Evolutionary conservation across 1,140 invertebrate genomes (phyloP), one percentile per base, ranked within the genome.

Genomic region (Drosophila nigrodunni): DNA sequence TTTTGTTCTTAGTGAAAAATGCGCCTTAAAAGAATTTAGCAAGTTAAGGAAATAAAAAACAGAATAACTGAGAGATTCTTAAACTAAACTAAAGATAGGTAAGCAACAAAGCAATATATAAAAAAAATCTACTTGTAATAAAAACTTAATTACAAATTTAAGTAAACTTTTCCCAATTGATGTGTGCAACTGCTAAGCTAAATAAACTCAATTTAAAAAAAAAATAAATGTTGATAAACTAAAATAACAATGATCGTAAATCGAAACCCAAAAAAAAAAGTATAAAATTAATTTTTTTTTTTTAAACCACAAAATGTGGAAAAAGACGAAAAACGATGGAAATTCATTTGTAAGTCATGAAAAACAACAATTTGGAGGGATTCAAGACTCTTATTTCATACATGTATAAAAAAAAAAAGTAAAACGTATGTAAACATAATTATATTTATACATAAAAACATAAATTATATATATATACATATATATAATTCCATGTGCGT

Each of bases 381-480:
- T 88, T 87, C 70, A 87, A 87, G 83, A 87, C 83, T 87, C 83
- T 87, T 87, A 87, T 87, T 87, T 87, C 79, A 74, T 87, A 87
- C 79, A 82, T 87, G 82, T 64, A 86, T 58, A 72, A 62, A 74
- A 59, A 78, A 64, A 75, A 30, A 30, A 30, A 30, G 6, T 5
- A 30, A 30, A 30, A 30, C 18, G 1, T 15, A 71, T 67, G 65
- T 35, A 64, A 54, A 68, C 39, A 68, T 47, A 54, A 50, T 49
- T 49, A 75, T 58, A 80, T 37, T 60, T 70, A 74, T 44, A 64
- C 65, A 60, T 66, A 69, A 46, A 75, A 60, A 77, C 68, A 83
- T 61, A 55, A 37, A 43, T 52, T 54, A 18, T 57, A 57, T 41
- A 82, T 66, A 59, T 41, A 57, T 57, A 57, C 39, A 55, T 55